Conservation (phyloP, 2,113 vertebrate genomes). For the Caranx melampygus region DNA sequence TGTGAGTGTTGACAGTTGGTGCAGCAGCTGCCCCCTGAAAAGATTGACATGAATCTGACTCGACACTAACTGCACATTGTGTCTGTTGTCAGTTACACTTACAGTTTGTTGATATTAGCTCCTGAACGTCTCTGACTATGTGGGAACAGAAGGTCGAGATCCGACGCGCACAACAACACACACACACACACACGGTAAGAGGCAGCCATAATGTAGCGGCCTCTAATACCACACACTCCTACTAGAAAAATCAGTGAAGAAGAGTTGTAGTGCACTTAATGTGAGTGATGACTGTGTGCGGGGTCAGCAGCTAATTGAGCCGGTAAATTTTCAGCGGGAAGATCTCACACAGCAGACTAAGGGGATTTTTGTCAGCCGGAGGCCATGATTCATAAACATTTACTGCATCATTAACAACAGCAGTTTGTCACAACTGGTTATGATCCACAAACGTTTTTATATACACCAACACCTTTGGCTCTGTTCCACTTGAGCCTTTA, state of each 20-base stretch:
- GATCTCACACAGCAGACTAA: constrained; percentile 5
- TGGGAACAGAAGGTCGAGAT: background rate
- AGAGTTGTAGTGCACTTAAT: constrained; percentile 25
- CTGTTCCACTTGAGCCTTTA: too few species aligned
- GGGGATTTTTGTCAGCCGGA: background rate
- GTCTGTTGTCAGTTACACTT: constrained; percentile 21
- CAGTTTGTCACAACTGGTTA: background rate
- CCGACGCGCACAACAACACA: background rate
- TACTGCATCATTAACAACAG: constrained; percentile 5
- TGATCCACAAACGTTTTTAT: background rate
- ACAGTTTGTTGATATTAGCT: background rate
- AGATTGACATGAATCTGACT: constrained; percentile 6
- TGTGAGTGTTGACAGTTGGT: constrained; percentile 19
- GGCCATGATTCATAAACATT: constrained; percentile 9
- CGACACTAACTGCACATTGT: constrained; percentile 5
- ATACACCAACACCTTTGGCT: background rate
- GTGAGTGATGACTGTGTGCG: constrained; percentile 22
- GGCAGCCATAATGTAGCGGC: background rate
- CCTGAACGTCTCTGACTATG: background rate
- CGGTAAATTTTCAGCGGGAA: constrained; percentile 46
- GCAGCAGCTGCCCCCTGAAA: constrained; percentile 14
- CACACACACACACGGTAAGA: background rate
- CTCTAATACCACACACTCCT: background rate
- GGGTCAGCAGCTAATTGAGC: constrained; percentile 60
- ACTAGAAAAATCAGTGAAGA: constrained; percentile 25